These are phyloP conservation scores for Hyposoter didymator DNA, from an alignment of 2,888 invertebrate species.

Conservation along the genomic window DNA sequence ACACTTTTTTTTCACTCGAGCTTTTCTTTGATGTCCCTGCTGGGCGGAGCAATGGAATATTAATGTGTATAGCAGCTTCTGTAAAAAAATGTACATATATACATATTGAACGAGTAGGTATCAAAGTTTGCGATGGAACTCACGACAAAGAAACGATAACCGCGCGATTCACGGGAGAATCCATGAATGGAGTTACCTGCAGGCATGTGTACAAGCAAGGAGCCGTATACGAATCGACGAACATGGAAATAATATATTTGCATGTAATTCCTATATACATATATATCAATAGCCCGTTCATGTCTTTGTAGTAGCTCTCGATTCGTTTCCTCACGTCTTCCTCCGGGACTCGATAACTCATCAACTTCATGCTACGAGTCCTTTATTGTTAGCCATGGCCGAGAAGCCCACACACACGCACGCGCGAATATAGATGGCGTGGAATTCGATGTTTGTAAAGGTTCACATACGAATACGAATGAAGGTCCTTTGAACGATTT, in stretches of 20 bases:
- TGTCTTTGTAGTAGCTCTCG: constrained; percentile 33
- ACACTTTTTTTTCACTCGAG: background rate
- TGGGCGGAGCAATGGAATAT: constrained; percentile 32
- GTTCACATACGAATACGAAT: constrained; percentile 2
- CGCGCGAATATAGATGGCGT: background rate
- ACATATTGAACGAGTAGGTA: constrained; percentile 22
- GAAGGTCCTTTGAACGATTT: constrained; percentile 7
- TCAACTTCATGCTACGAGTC: constrained; percentile 53
- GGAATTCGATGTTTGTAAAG: background rate
- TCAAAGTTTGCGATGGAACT: constrained; percentile 57
- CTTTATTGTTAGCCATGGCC: constrained; percentile 58
- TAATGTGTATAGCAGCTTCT: background rate
- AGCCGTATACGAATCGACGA: background rate
- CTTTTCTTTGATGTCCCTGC: constrained; percentile 18
- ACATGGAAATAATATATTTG: constrained; percentile 24
- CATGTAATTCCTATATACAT: background rate
- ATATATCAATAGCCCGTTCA: background rate
- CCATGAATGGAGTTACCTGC: constrained; percentile 51
- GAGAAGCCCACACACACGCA: background rate
- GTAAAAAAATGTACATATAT: background rate
- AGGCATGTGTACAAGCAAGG: background rate
- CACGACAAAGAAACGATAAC: constrained; percentile 64
- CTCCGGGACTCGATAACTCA: constrained; percentile 63
- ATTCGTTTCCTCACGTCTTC: constrained; percentile 42
- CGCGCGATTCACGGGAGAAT: constrained; percentile 57